Evolutionary conservation across 2,797 vertebrate genomes (phyloP), one percentile per base, ranked within the genome.

Genomic region (Anguilla megastoma): DNA sequence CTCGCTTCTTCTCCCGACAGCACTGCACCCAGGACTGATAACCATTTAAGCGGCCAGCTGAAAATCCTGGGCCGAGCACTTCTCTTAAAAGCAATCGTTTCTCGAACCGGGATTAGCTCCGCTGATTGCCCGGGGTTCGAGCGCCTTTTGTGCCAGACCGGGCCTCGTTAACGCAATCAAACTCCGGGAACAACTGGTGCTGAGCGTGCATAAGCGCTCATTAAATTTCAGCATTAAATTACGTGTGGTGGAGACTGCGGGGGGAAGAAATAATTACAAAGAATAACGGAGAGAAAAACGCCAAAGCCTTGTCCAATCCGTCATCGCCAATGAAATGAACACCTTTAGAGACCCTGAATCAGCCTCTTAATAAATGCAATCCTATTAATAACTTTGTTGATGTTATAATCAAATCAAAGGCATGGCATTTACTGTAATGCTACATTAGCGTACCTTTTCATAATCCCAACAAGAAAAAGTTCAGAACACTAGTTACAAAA

Each of bases 381-480:
- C 91, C 92, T 90, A 92, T 88, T 89, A 90, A 91, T 91, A 92
- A 90, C 90, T 91, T 92, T 89, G 91, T 90, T 95, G 95, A 95
- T 94, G 95, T 95, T 90, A 93, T 90, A 87, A 94, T 92, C 94
- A 94, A 90, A 91, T 88, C 91, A 94, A 93, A 92, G 92, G 89
- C 71, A 91, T 92, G 90, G 90, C 90, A 92, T 94, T 76, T 14
- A 18, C 74, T 79, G 33, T 6, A 74, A 74, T 12, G 69, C 69
- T 18, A 36, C 2, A 14, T 16, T 79, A 18, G 36, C 14, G 0
- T 48, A 7, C 3, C 7, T 50, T 82, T 48, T 50, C 50, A 48
- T 33, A 1, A 48, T n/a, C 7, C 79, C 1, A n/a, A 50, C 79
- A 50, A 50, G 45, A 82, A 24, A 4, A 24, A 21, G 1, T 18